These are phyloP conservation scores for Stegastes partitus DNA, from an alignment of 2,113 vertebrate species.

Conservation along the genomic window DNA sequence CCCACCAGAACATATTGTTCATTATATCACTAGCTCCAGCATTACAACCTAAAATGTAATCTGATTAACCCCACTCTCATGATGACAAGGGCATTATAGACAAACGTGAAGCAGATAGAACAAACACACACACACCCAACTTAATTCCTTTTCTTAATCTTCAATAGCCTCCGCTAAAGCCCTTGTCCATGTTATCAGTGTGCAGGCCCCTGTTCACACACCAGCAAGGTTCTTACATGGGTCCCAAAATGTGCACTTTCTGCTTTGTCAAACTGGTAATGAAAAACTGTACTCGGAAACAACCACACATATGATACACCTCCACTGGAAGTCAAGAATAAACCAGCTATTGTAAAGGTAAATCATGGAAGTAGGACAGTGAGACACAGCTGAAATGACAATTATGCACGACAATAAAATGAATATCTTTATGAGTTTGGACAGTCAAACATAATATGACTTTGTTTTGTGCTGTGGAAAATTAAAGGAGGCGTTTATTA, in stretches of 20 bases:
- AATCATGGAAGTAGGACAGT: too few species aligned
- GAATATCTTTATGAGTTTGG: too few species aligned
- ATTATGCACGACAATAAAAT: neutral
- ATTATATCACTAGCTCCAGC: constrained; percentile 60
- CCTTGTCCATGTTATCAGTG: too few species aligned
- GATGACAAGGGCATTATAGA: constrained; percentile 69
- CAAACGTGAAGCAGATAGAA: constrained; percentile 60
- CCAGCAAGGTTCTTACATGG: neutral
- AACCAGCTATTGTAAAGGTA: too few species aligned
- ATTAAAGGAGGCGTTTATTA: too few species aligned
- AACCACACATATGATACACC: too few species aligned
- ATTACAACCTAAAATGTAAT: constrained; percentile 78
- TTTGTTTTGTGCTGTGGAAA: too few species aligned
- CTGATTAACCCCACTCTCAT: constrained; percentile 67
- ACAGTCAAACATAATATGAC: too few species aligned
- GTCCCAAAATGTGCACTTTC: neutral
- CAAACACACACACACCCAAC: constrained; percentile 51
- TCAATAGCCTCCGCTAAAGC: constrained; percentile 40
- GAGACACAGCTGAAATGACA: neutral
- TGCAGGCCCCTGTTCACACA: constrained; percentile 17
- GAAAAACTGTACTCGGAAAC: too few species aligned
- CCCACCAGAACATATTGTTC: constrained; percentile 55
- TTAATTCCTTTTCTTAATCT: constrained; percentile 67
- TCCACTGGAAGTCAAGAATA: too few species aligned
- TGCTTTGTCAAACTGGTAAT: too few species aligned